A percentile compares a stretch with the other conserved stretches of the same genome.
Evolutionary conservation across 2,888 invertebrate genomes (phyloP).

Genomic region (Priocnemis perturbator): DNA sequence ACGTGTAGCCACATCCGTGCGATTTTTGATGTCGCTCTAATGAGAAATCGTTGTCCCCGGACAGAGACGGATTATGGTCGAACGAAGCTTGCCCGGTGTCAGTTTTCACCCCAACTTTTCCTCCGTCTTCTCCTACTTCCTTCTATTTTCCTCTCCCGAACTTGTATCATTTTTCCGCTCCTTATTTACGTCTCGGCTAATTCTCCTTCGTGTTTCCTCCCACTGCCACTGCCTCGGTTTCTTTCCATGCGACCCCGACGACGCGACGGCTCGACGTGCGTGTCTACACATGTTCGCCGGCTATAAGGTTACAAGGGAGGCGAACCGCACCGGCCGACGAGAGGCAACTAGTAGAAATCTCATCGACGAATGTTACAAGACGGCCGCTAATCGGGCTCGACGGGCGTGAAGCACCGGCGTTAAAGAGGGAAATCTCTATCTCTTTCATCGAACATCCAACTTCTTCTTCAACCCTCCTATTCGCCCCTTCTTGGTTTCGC

Average conservation of each 20-base stretch:
- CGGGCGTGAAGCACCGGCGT: constrained; percentile 33
- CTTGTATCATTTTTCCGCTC: neutral
- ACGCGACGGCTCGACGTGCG: neutral
- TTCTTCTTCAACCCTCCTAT: neutral
- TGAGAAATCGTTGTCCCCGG: neutral
- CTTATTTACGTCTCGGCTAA: neutral
- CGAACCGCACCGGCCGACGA: constrained; percentile 44
- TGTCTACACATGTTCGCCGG: constrained; percentile 16
- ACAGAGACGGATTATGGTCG: no score
- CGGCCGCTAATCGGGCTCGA: constrained; percentile 55
- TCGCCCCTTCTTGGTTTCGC: neutral
- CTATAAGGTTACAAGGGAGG: constrained; percentile 47
- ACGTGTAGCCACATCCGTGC: neutral
- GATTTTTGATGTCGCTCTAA: neutral
- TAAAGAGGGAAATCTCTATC: constrained; percentile 39
- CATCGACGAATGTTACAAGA: constrained; percentile 60
- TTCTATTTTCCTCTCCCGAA: neutral
- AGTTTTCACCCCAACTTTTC: no score
- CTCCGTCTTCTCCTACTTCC: neutral
- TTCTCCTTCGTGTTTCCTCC: constrained; percentile 8
- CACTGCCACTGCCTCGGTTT: no score
- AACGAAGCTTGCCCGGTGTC: no score
- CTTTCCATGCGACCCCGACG: constrained; percentile 27
- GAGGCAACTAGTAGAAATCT: constrained; percentile 59
- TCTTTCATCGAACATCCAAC: neutral